Conservation (phyloP, 2,113 vertebrate genomes). For the Athene noctua region DNA sequence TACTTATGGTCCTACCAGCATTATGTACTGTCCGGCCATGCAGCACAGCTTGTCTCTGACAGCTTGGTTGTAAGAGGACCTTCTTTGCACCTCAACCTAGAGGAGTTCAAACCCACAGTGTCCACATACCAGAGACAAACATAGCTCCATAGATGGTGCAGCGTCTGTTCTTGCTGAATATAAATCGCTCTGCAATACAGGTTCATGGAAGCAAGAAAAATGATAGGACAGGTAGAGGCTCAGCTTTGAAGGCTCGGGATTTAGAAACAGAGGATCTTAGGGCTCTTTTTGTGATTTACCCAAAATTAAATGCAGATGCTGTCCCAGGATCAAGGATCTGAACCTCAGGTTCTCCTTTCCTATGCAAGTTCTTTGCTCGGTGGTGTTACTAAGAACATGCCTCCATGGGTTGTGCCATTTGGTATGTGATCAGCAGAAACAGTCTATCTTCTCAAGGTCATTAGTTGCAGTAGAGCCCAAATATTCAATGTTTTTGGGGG, state of each 20-base stretch:
- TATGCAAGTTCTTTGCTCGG: not conserved
- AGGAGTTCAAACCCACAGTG: not conserved
- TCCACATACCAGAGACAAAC: not conserved
- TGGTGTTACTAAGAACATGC: not conserved
- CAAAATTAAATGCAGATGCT: not conserved
- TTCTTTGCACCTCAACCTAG: not conserved
- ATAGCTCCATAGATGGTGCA: not conserved
- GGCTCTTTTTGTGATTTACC: not conserved
- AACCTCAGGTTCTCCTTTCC: not conserved
- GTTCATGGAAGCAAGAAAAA: not conserved
- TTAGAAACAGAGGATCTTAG: not conserved
- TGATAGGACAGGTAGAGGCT: not conserved
- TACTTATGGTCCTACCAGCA: not conserved
- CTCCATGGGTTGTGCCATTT: not conserved
- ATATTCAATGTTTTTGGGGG: not conserved
- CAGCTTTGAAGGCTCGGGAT: not conserved
- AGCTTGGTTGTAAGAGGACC: not conserved
- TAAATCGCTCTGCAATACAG: not conserved
- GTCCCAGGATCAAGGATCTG: not conserved
- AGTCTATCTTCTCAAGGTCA: not conserved
- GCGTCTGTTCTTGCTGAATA: not conserved
- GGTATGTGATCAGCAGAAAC: not conserved
- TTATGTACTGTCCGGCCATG: not conserved
- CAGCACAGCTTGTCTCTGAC: not conserved
- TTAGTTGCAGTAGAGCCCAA: not conserved